Conservation (phyloP, 2,113 vertebrate species). For the Seriola rivoliana region DNA sequence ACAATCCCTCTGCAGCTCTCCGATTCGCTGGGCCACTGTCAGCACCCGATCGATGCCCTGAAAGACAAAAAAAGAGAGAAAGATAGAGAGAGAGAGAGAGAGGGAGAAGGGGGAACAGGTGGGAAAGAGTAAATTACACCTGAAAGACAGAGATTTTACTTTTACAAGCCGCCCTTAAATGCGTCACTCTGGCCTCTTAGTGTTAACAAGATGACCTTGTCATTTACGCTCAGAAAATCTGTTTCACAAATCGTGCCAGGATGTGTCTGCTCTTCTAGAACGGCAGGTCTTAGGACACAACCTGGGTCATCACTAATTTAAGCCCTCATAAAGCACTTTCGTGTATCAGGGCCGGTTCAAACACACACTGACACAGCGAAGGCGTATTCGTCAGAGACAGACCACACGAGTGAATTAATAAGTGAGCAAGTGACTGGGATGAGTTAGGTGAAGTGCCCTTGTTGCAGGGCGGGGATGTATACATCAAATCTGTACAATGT, state of each 20-base stretch:
- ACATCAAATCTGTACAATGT: constrained; percentile 24
- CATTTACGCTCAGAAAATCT: constrained; percentile 26
- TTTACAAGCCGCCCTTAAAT: constrained; percentile 19
- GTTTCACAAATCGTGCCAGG: constrained; percentile 39
- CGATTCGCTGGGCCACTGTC: constrained; percentile 88
- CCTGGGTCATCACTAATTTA: constrained; percentile 77
- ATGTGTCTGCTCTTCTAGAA: neutral
- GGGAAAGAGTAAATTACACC: neutral
- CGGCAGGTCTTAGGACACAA: neutral
- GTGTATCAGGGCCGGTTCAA: constrained; percentile 55
- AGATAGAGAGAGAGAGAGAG: neutral
- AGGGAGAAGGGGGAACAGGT: neutral
- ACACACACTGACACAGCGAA: constrained; percentile 19
- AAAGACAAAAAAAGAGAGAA: neutral
- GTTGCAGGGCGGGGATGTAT: constrained; percentile 19
- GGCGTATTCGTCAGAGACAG: constrained; percentile 14
- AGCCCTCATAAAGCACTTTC: constrained; percentile 71
- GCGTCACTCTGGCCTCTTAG: neutral
- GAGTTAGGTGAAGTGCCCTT: constrained; percentile 40
- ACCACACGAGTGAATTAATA: constrained; percentile 19
- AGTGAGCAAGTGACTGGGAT: constrained; percentile 31
- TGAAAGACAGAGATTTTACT: constrained; percentile 11
- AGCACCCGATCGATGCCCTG: constrained; percentile 89
- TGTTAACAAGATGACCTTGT: constrained; percentile 15
- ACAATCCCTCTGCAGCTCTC: constrained; percentile 89